Evolutionary conservation across 2,113 vertebrate genomes (phyloP).

Genomic region (Lophotis ruficrista): DNA sequence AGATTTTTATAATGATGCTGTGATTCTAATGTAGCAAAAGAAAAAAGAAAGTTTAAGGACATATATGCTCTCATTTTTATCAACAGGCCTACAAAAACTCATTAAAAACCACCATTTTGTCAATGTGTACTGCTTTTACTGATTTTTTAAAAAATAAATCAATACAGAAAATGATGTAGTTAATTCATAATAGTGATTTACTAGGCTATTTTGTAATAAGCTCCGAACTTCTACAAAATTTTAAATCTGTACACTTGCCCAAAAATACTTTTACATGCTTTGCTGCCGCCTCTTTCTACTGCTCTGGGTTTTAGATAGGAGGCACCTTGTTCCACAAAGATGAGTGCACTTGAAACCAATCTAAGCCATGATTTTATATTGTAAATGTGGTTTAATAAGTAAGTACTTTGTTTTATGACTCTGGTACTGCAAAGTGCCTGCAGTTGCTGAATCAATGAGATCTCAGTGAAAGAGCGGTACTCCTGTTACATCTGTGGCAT

Average conservation of each 20-base stretch:
- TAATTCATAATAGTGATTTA: neutral
- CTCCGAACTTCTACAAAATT: neutral
- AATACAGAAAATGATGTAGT: neutral
- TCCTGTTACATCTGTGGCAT: neutral
- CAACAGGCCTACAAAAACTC: neutral
- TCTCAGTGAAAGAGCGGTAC: neutral
- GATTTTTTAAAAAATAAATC: neutral
- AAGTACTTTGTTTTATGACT: neutral
- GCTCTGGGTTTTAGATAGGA: neutral
- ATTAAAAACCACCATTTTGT: neutral
- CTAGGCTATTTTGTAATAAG: neutral
- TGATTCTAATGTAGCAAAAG: neutral
- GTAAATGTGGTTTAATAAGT: neutral
- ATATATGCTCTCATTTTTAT: neutral
- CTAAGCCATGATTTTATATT: neutral
- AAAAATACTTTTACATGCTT: neutral
- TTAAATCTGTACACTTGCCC: neutral
- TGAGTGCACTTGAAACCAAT: neutral
- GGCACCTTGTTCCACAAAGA: neutral
- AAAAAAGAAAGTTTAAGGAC: neutral
- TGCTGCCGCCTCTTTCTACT: neutral
- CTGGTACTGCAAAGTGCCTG: neutral
- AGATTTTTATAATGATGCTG: neutral
- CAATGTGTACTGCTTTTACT: neutral
- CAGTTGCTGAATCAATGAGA: neutral